These are phyloP conservation scores for Linnaemya tessellans DNA, from an alignment of 2,888 invertebrate species.

Conservation along the genomic window DNA sequence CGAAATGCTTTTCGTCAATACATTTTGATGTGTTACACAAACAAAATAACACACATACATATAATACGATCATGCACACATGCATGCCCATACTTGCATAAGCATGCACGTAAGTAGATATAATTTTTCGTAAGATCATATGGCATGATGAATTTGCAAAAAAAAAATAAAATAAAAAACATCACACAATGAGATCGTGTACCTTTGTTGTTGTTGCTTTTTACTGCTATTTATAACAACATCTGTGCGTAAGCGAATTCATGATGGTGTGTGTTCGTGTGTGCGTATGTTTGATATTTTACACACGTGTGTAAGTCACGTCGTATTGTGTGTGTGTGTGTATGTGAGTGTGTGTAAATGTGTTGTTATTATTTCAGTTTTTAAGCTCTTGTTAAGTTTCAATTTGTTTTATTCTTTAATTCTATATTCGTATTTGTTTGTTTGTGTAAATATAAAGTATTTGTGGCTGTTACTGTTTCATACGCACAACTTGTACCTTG, in stretches of 20 bases:
- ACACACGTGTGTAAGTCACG: conserved; percentile 13
- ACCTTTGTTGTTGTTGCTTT: conserved; percentile 47
- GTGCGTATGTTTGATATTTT: not conserved
- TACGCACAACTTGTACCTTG: conserved; percentile 47
- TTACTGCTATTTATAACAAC: conserved; percentile 54
- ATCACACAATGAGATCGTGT: conserved; percentile 24
- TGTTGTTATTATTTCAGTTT: conserved; percentile 16
- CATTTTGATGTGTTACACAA: conserved; percentile 41
- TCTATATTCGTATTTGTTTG: not conserved
- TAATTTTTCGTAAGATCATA: conserved; percentile 53
- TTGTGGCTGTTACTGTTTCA: conserved; percentile 37
- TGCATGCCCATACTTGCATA: not conserved
- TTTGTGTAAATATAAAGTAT: conserved; percentile 3
- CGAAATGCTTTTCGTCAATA: conserved; percentile 34
- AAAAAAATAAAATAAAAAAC: conserved; percentile 16
- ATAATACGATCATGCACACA: not conserved
- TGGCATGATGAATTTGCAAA: conserved; percentile 55
- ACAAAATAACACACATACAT: not conserved
- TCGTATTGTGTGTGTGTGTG: not conserved
- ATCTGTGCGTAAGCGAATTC: conserved; percentile 40
- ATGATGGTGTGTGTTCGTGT: conserved; percentile 14
- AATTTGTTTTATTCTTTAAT: conserved; percentile 48
- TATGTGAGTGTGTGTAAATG: conserved; percentile 7
- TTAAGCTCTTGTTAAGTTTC: conserved; percentile 52
- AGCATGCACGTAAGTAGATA: not conserved